A percentile compares a stretch with the other conserved stretches of the same genome.
These are phyloP conservation scores for Euura saliciscinereae DNA, from an alignment of 1,140 invertebrate genomes.

Conservation along the genomic window DNA sequence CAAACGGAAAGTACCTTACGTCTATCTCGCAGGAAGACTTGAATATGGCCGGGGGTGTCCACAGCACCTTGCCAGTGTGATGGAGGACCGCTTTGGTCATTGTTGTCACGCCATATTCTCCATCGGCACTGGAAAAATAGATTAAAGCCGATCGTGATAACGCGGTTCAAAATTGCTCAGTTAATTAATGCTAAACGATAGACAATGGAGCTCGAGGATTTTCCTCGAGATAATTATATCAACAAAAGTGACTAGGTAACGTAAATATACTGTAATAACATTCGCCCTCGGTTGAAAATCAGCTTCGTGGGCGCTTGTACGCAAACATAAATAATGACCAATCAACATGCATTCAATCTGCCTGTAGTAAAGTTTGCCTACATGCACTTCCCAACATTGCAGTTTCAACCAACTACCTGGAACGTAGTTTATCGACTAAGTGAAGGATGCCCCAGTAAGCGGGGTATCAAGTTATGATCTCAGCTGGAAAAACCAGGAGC, in stretches of 20 bases:
- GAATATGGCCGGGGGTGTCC: conserved; percentile 96
- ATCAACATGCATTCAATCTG: not conserved
- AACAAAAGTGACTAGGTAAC: not conserved
- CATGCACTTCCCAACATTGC: not conserved
- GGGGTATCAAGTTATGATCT: not conserved
- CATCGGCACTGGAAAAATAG: conserved; percentile 80
- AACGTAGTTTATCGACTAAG: not conserved
- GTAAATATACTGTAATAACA: not conserved
- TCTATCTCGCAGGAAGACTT: conserved; percentile 98
- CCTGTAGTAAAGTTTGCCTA: not conserved
- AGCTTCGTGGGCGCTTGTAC: not conserved
- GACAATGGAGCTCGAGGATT: not conserved
- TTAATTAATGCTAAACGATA: too few species aligned
- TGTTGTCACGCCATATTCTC: conserved; percentile 96
- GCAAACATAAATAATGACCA: conserved; percentile 3
- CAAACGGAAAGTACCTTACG: conserved; percentile 95
- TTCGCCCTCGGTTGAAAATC: not conserved
- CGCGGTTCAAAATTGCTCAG: not conserved
- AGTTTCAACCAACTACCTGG: not conserved
- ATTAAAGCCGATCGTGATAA: not conserved
- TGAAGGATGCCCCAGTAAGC: not conserved
- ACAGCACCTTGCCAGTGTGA: conserved; percentile 86
- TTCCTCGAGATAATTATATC: not conserved
- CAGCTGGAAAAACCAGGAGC: not conserved
- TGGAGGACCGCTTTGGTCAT: conserved; percentile 97